phyloP scores from a whole-genome alignment of 1,140 invertebrate species.

The Hylyphantes graminicola region DNA sequence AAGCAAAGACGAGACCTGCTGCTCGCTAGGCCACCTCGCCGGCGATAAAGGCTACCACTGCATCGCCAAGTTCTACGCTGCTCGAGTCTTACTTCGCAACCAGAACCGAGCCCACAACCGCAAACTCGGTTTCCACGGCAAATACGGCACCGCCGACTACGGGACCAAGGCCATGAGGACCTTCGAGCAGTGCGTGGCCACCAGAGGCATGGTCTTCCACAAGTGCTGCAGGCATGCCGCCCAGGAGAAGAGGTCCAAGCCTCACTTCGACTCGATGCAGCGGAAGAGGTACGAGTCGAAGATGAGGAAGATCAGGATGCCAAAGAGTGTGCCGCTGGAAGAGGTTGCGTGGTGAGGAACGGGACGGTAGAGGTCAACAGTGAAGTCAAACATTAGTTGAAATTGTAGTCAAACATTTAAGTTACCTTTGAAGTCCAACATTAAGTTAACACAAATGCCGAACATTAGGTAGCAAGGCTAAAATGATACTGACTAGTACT shows the following conservation, averaged over 20 bases:
- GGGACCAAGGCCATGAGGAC: conserved; percentile 63
- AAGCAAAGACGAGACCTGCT: conserved; percentile 63
- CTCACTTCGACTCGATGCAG: conserved; percentile 46
- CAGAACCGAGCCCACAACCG: conserved; percentile 65
- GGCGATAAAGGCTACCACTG: conserved; percentile 66
- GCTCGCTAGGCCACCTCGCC: conserved; percentile 65
- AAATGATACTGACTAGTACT: no score
- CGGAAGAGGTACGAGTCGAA: conserved; percentile 41
- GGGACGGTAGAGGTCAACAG: no score
- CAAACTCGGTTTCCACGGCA: conserved; percentile 62
- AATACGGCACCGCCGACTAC: conserved; percentile 51
- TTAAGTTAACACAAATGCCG: no score
- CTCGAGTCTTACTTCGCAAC: conserved; percentile 63
- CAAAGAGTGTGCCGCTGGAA: neutral
- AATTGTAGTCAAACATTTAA: no score
- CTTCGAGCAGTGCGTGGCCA: conserved; percentile 63
- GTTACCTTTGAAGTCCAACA: no score
- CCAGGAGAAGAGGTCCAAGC: conserved; percentile 29
- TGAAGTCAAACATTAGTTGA: no score
- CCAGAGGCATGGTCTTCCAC: conserved; percentile 62
- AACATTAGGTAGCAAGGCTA: no score
- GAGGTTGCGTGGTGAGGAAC: no score
- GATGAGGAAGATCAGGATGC: conserved; percentile 35
- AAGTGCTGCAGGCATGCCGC: conserved; percentile 64
- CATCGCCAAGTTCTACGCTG: conserved; percentile 63